phyloP scores from a whole-genome alignment of 2,113 vertebrate genomes.

The Arizona elegans region DNA sequence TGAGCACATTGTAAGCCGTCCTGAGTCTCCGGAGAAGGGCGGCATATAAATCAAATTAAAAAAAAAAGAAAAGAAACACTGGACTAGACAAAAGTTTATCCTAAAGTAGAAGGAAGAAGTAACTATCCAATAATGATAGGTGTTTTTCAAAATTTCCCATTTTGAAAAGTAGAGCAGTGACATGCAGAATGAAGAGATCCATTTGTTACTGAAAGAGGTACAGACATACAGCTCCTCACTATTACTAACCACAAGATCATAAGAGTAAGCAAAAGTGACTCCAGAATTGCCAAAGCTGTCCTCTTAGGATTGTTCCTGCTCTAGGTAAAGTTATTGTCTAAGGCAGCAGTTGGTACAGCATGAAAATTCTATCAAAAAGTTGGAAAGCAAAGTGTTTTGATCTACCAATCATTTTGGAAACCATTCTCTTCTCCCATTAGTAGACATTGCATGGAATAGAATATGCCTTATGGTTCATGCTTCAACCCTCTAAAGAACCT shows the following conservation, averaged over 20 bases:
- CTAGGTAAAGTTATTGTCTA: not conserved
- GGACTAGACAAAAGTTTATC: not conserved
- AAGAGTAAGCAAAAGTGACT: not conserved
- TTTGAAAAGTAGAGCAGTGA: not conserved
- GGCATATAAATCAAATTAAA: too few relatives aligned
- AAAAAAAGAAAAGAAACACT: too few relatives aligned
- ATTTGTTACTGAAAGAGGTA: not conserved
- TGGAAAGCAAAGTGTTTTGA: not conserved
- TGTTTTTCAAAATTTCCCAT: not conserved
- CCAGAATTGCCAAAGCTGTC: not conserved
- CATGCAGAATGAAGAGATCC: not conserved
- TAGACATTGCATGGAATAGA: not conserved
- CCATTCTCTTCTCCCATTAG: not conserved
- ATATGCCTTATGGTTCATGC: not conserved
- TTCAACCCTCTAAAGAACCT: not conserved
- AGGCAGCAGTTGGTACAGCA: not conserved
- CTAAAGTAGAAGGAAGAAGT: not conserved
- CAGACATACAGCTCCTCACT: not conserved
- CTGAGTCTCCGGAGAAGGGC: too few relatives aligned
- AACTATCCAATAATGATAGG: not conserved
- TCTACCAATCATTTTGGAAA: not conserved
- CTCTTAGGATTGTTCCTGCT: not conserved
- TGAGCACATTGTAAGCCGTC: too few relatives aligned
- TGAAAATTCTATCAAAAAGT: not conserved
- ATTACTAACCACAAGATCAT: not conserved